Conservation (phyloP, 1,140 invertebrate species). For the Drosophila lini region DNA sequence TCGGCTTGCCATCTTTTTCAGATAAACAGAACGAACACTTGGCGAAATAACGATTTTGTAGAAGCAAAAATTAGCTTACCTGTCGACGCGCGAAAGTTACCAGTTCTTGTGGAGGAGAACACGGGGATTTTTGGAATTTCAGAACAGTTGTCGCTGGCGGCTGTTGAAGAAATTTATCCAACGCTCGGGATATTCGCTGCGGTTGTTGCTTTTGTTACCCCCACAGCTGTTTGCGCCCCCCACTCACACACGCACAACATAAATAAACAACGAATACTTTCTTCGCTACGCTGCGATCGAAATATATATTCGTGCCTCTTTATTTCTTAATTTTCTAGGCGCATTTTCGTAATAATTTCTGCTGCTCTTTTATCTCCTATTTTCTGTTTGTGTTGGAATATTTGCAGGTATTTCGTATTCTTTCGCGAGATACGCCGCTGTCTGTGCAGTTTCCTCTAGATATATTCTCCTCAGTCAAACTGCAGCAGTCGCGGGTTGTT, state of each 20-base stretch:
- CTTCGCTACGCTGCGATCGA: slow-evolving; percentile 25
- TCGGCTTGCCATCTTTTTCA: not conserved
- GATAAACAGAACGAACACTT: slow-evolving; percentile 2
- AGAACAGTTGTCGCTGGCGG: slow-evolving; percentile 7
- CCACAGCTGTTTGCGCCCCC: slow-evolving; percentile 72
- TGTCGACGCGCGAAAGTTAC: not conserved
- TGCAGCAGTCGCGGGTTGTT: slow-evolving; percentile 4
- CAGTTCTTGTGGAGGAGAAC: not conserved
- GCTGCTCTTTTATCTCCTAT: slow-evolving; percentile 30
- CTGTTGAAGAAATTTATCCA: slow-evolving; percentile 35
- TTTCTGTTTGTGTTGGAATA: slow-evolving; percentile 32
- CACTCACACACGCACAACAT: slow-evolving; percentile 53
- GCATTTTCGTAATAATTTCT: slow-evolving; percentile 56
- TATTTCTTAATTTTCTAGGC: slow-evolving; percentile 59
- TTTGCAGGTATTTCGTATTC: slow-evolving; percentile 12
- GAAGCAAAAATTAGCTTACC: slow-evolving; percentile 23
- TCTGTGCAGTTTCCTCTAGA: slow-evolving; percentile 22
- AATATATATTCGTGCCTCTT: slow-evolving; percentile 33
- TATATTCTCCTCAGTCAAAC: slow-evolving; percentile 20
- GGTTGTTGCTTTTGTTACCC: slow-evolving; percentile 50
- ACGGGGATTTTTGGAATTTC: not conserved
- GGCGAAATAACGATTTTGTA: not conserved
- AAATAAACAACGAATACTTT: slow-evolving; percentile 67
- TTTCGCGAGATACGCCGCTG: slow-evolving; percentile 14
- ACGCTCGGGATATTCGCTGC: slow-evolving; percentile 33